Conservation (phyloP, 1,140 invertebrate genomes). For the Trypoxylus dichotomus region DNA sequence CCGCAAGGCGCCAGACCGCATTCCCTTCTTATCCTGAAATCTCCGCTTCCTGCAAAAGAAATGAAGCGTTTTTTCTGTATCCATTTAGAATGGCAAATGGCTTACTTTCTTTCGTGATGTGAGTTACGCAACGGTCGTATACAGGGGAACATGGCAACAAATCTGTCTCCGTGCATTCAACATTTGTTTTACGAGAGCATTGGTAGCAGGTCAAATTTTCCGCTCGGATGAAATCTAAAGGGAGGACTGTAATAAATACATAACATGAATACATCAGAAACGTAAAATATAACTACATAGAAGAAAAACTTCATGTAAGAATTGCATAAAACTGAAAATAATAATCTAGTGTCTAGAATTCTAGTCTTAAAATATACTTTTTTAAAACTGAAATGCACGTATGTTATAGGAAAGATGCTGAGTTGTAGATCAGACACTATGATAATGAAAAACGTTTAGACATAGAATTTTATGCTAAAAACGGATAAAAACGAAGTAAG, state of each 20-base stretch:
- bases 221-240: neutral
- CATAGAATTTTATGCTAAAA: too few species aligned
- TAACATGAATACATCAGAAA: neutral
- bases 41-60: conserved; percentile 52
- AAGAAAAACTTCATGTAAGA: neutral
- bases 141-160: conserved; percentile 53
- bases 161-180: conserved; percentile 51
- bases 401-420: too few species aligned
- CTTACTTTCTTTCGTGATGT: conserved; percentile 57
- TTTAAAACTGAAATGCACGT: too few species aligned
- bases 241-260: neutral
- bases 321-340: neutral
- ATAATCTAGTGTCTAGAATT: neutral
- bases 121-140: conserved; percentile 57
- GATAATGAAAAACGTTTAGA: too few species aligned
- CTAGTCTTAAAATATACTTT: too few species aligned
- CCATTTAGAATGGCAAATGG: neutral
- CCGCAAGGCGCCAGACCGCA: conserved; percentile 59
- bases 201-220: conserved; percentile 58
- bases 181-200: conserved; percentile 52
- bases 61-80: neutral
- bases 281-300: neutral
- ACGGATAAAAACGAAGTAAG: neutral
- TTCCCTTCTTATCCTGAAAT: conserved; percentile 54
- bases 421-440: too few species aligned